Percentiles rank a stretch among this genome's conserved stretches.
These are phyloP conservation scores for Motacilla tschutschensis DNA, from an alignment of 2,113 vertebrate genomes.

Conservation along the genomic window DNA sequence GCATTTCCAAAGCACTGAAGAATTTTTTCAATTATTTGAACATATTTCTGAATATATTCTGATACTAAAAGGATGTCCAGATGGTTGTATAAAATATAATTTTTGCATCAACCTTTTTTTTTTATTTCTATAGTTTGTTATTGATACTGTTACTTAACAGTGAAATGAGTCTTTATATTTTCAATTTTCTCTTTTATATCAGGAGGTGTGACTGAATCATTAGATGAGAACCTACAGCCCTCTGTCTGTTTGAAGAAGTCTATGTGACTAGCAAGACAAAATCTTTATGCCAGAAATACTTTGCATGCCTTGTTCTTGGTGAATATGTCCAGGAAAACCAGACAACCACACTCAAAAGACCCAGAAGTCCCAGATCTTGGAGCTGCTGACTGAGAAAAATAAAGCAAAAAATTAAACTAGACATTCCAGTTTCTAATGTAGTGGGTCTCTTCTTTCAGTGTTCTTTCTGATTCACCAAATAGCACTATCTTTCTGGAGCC, in stretches of 20 bases:
- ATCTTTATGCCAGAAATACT: neutral
- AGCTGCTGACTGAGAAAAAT: neutral
- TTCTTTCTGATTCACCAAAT: neutral
- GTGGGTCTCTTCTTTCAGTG: neutral
- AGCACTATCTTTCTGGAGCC: neutral
- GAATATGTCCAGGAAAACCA: neutral
- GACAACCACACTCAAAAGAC: neutral
- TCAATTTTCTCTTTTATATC: neutral
- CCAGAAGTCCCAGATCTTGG: neutral
- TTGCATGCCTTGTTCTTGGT: neutral
- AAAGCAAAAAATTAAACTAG: neutral
- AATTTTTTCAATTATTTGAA: neutral
- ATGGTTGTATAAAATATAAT: neutral
- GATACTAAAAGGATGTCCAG: fast-evolving
- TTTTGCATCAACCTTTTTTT: neutral
- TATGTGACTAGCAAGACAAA: neutral
- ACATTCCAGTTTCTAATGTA: neutral
- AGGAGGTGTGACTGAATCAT: neutral
- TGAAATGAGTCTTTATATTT: neutral
- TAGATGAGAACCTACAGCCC: neutral
- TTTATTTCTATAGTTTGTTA: neutral
- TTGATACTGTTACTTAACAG: neutral
- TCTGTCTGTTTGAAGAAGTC: neutral
- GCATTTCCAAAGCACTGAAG: neutral
- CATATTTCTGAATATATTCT: neutral